Evolutionary conservation across 1,140 invertebrate species (phyloP), one percentile per base, ranked within the genome.

Genomic region (Drosophila burlai): DNA sequence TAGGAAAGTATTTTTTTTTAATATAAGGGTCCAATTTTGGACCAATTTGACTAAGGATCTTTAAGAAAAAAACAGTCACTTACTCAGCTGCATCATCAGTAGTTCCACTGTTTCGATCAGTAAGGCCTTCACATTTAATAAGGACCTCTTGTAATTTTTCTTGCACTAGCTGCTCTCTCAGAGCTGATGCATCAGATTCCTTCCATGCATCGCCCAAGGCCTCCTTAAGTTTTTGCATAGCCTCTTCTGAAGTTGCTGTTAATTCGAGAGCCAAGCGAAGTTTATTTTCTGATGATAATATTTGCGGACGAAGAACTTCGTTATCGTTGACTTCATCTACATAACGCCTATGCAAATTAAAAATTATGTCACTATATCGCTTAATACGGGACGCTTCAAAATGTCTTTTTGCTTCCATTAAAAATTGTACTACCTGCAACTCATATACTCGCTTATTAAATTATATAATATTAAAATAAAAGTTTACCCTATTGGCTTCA

Each of bases 111-210:
- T 93, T 76, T 63, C 94, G 93, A 4, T 91, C 83, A 29, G 86
- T 90, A 31, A 94, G 72, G 61, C 93, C 93, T 10, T 80, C 74
- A 40, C 94, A 93, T 69, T 94, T 93, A 6, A 94, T 66, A 24
- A 93, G 85, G 40, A 94, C 78, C 74, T 94, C 94, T 54, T 93
- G 93, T 5, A 94, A 93, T 21, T 93, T 79, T 46, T 94, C 93
- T 57, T 94, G 94, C 1, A 93, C 92, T 18, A 93, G 92, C 57
- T 93, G 94, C 45, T 95, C 94, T 0, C 94, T 89, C 1, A 83
- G 68, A 42, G 94, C 93, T 16, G 94, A 93, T 4, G 93, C 93
- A 59, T 94, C 94, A 0, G 93, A 93, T 26, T 94, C 72, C 52
- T 92, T 93, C 72, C 91, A 91, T 9, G 91, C 83, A 47, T 92